Base-by-base conservation (phyloP, 2,113 vertebrate genomes). In the Oryzias javanicus region DNA sequence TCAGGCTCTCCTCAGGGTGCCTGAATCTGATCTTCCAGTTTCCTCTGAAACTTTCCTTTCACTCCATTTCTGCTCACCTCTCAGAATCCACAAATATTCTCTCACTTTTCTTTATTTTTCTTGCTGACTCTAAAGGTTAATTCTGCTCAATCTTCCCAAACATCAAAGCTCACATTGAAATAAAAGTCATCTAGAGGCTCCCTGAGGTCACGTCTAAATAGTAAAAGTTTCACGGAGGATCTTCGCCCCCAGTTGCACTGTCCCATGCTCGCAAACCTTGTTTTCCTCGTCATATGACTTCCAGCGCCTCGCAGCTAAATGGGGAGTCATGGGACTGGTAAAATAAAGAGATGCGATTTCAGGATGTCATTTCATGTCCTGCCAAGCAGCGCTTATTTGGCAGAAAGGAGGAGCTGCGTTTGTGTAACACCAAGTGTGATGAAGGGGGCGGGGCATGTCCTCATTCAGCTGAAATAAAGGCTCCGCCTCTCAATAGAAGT, bases 211-310 rank as follows among this genome's bases (percentile, higher is more conserved):
- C 18, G 44, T 49, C 47, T 18, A 67, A 68, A 62, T 41, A 58
- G 19, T 55, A 58, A 51, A 42, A 27, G 56, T 70, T 60, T 60
- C 56, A 27, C 47, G 41, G 44, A 65, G 42, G 22, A 44, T 64
- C 47, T 29, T 55, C 54, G 47, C 42, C 6, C 47, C 46, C 29
- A 49, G 47, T 22, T 42, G 42, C 50, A 49, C 49, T 72, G 54
- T 81, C 53, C 52, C 70, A 77, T 81, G 70, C 52, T 72, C 48
- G 25, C 68, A 79, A 75, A 83, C 62, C 73, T 79, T 67, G 68
- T 80, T 83, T 86, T 73, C 63, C 50, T 22, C 60, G 75, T 81
- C 76, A 83, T 81, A 68, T 79, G 76, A 86, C 80, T 78, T 77
- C 22, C 70, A 73, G 61, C 5, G 55, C 70, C 35, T 75, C 8